Conservation (phyloP, 2,888 invertebrate genomes). For the Drosophila imparisetae region DNA sequence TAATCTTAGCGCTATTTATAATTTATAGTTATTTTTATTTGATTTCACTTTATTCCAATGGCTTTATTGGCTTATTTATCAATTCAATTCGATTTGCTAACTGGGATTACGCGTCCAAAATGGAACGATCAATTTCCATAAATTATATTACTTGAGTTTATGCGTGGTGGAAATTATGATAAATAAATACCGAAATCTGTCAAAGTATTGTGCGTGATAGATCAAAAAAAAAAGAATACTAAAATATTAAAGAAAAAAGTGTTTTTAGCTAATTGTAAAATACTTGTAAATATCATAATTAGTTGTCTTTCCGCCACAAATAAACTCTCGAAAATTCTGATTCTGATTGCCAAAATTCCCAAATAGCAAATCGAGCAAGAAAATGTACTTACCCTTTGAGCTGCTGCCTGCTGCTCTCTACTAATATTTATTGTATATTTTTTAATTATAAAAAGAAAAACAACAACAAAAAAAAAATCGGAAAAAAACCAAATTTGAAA, state of each 20-base stretch:
- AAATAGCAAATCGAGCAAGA: constrained; percentile 24
- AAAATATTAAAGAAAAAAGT: neutral
- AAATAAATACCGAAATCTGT: neutral
- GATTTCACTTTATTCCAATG: constrained; percentile 29
- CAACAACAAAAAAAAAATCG: constrained; percentile 34
- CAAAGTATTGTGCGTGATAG: constrained; percentile 11
- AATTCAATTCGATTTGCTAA: constrained; percentile 27
- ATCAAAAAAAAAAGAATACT: neutral
- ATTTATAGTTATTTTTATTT: constrained; percentile 59
- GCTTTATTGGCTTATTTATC: constrained; percentile 29
- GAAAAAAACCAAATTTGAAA: constrained; percentile 53
- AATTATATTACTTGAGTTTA: constrained; percentile 10
- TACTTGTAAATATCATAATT: neutral
- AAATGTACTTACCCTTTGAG: constrained; percentile 60
- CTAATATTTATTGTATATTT: constrained; percentile 76
- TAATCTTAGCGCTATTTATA: constrained; percentile 66
- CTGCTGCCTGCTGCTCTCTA: constrained; percentile 60
- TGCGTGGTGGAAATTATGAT: constrained; percentile 4
- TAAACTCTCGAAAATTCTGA: neutral
- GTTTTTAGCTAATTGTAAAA: neutral
- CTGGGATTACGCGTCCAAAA: constrained; percentile 4
- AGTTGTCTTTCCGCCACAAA: neutral
- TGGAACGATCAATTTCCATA: constrained; percentile 7
- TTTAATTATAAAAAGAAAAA: constrained; percentile 2
- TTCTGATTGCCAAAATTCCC: neutral